Percentiles rank a stretch among this genome's conserved stretches.
Evolutionary conservation across 1,140 invertebrate species (phyloP).

Genomic region (Euglossa dilemma): DNA sequence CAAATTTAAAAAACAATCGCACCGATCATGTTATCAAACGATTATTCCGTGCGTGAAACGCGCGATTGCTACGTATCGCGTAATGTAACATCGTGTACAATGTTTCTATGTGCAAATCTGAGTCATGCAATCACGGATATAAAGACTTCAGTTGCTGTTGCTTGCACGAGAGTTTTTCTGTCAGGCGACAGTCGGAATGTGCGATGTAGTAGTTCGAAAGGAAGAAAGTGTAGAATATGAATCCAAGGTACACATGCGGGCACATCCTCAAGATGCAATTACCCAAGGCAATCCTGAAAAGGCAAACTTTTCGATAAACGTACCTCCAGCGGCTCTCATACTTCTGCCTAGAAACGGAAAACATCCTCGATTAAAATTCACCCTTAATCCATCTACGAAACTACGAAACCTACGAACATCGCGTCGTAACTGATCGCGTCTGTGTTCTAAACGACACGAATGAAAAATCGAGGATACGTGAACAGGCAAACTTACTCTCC

Average conservation of each 20-base stretch:
- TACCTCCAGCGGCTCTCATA: constrained; percentile 90
- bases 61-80: background rate
- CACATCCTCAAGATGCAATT: constrained; percentile 66
- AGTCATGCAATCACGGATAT: constrained; percentile 15
- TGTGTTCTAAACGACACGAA: background rate
- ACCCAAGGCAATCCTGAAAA: constrained; percentile 63
- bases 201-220: constrained; percentile 6
- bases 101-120: background rate
- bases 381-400: no score
- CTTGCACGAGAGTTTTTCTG: background rate
- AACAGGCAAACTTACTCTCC: constrained; percentile 87
- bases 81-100: background rate
- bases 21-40: background rate
- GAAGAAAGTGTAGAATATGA: constrained; percentile 38
- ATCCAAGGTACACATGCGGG: constrained; percentile 55
- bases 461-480: background rate
- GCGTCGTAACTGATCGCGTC: background rate
- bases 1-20: background rate
- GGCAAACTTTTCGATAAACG: constrained; percentile 69
- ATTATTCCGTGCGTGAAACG: background rate
- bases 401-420: background rate
- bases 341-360: constrained; percentile 85
- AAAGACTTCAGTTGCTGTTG: background rate
- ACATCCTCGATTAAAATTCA: constrained; percentile 30
- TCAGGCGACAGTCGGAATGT: constrained; percentile 15